Base-by-base conservation (phyloP, 2,797 vertebrate genomes). In the Parauchenoglanis ngamensis region DNA sequence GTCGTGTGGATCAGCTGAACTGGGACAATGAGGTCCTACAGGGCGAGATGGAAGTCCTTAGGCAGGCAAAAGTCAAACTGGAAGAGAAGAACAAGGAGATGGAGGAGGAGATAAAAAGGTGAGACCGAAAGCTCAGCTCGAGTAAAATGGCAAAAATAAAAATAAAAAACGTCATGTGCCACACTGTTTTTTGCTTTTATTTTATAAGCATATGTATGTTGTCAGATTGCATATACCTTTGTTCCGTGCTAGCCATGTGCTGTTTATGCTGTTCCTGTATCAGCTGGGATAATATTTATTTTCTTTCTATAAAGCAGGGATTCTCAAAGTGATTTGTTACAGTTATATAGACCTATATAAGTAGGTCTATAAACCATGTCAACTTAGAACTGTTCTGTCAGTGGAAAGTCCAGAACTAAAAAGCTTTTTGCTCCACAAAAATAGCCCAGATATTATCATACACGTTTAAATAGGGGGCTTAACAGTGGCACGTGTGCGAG, bases 81-180 rank as follows among this genome's bases (percentile, higher is more conserved):
- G 97, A 98, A 93, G 96, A 94, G 85, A 97, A 96, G 88, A 94
- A 96, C 94, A 96, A 94, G 90, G 98, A 99, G 83, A 92, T 99
- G 90, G 98, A 99, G 89, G 98, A 99, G 86, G 98, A 99, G 83
- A 94, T 99, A 67, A 97, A 96, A 90, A 96, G 96, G 98, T 98
- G 90, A 94, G 96, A 78, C 11, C 5, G 8, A 54, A 83, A 52
- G 15, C 67, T 15, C n/a, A 7, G 61, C 10, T 63, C 25, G 5
- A 54, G 28, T 57, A 4, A 83, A 68, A 40, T 15, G 15, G 35
- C 21, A 21, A 40, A 2, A 46, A 11, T 1, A 56, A 56, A 49
- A 49, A 49, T 49, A 49, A 35, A 35, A 12, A 17, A 65, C 3
- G 19, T 75, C n/a, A 77, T 21, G 35, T 4, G 7, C n/a, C 0